A percentile compares a stretch with the other conserved stretches of the same genome.
Conservation (phyloP, 2,113 vertebrate genomes). For the Megaceryle torquata region DNA sequence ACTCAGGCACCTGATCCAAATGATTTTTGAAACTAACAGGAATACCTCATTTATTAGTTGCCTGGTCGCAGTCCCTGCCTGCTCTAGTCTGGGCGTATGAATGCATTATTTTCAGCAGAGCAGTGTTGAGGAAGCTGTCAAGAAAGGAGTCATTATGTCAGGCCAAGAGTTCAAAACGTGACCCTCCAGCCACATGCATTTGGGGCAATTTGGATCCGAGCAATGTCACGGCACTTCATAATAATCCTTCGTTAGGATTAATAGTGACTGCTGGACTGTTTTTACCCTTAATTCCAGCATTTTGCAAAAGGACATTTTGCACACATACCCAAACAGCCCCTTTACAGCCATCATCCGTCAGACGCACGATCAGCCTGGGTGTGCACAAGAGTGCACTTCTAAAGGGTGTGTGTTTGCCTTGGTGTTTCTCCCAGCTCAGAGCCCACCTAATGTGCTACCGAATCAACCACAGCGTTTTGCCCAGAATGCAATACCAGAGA, state of each 20-base stretch:
- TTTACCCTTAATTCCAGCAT: not conserved
- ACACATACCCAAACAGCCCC: not conserved
- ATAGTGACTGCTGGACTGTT: not conserved
- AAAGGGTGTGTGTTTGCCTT: not conserved
- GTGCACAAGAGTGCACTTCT: not conserved
- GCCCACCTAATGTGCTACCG: not conserved
- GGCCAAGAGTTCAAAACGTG: not conserved
- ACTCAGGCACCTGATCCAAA: not conserved
- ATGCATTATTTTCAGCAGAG: not conserved
- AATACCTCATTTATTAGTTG: not conserved
- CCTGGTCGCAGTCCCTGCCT: not conserved
- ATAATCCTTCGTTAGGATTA: not conserved
- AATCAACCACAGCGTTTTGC: not conserved
- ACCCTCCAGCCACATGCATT: not conserved
- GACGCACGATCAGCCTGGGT: too few relatives aligned
- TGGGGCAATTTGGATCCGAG: not conserved
- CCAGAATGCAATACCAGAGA: not conserved
- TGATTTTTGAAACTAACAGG: conserved; percentile 7
- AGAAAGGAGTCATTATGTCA: not conserved
- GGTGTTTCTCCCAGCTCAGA: not conserved
- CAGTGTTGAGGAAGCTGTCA: not conserved
- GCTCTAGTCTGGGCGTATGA: not conserved
- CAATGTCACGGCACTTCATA: not conserved
- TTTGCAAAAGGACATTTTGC: not conserved
- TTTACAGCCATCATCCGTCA: not conserved